Percentiles rank a stretch among this genome's conserved stretches.
These are phyloP conservation scores for Drosophila teissieri DNA, from an alignment of 1,140 invertebrate species.

Conservation along the genomic window DNA sequence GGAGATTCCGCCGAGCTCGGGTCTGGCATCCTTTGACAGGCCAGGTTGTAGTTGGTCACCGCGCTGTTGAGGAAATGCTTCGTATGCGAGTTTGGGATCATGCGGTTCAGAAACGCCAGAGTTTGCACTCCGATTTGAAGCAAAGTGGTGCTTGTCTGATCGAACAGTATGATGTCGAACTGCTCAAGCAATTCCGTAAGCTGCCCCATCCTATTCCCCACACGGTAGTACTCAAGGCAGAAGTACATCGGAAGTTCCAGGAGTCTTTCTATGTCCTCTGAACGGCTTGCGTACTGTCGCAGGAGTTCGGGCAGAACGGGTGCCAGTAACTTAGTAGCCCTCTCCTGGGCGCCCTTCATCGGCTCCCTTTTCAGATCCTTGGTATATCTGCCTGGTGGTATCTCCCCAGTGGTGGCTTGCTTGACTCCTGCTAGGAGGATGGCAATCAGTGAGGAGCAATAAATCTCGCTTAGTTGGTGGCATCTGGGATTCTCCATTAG, in stretches of 20 bases:
- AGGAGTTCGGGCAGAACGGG: slow-evolving; percentile 20
- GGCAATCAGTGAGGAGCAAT: slow-evolving; percentile 46
- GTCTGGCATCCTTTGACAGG: slow-evolving; percentile 15
- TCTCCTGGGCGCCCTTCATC: neutral
- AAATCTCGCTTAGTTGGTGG: neutral
- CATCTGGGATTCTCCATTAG: neutral
- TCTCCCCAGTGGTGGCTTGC: slow-evolving; percentile 52
- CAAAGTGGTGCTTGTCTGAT: neutral
- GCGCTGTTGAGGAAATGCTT: slow-evolving; percentile 34
- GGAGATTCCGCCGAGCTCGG: neutral
- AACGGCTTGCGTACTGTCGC: neutral
- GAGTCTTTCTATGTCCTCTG: slow-evolving; percentile 30
- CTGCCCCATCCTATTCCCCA: neutral
- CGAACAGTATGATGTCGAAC: slow-evolving; percentile 29
- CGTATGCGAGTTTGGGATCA: neutral
- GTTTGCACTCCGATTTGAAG: slow-evolving; percentile 33
- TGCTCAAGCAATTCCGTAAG: slow-evolving; percentile 12
- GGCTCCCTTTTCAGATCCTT: slow-evolving; percentile 22
- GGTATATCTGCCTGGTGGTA: slow-evolving; percentile 58
- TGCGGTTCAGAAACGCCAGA: slow-evolving; percentile 14
- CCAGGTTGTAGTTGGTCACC: slow-evolving; percentile 33
- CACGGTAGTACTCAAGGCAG: neutral
- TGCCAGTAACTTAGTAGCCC: slow-evolving; percentile 19
- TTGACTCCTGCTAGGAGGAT: slow-evolving; percentile 39
- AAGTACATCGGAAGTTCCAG: slow-evolving; percentile 47